A percentile compares a stretch with the other conserved stretches of the same genome.
Conservation (phyloP, 2,113 vertebrate species). For the Probosciger aterrimus region DNA sequence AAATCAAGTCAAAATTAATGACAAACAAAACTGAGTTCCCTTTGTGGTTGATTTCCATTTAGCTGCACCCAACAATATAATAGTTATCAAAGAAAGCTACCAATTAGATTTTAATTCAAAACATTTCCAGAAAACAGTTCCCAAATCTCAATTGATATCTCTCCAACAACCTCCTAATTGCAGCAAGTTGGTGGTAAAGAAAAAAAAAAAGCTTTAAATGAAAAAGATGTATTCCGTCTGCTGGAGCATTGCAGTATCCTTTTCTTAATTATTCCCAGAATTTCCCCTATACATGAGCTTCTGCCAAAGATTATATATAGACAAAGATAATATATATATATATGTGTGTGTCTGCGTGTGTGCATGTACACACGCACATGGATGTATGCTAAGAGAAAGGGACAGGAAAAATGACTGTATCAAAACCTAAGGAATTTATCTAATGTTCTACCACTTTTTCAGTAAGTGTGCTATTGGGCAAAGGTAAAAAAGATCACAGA, state of each 20-base stretch:
- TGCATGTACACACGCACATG: neutral
- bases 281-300: constrained; percentile 47
- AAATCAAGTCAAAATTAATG: constrained; percentile 65
- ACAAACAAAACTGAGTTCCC: constrained; percentile 69
- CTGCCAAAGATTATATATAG: constrained; percentile 56
- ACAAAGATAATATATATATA: neutral
- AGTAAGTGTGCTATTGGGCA: neutral
- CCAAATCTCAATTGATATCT: constrained; percentile 71
- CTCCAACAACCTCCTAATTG: constrained; percentile 71
- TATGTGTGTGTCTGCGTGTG: neutral
- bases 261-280: constrained; percentile 70
- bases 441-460: neutral
- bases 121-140: constrained; percentile 65
- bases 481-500: neutral
- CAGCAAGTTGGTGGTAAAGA: constrained; percentile 70
- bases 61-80: constrained; percentile 70
- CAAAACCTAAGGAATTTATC: neutral
- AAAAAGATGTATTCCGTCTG: constrained; percentile 69
- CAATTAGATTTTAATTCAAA: constrained; percentile 75
- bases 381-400: neutral
- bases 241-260: constrained; percentile 54
- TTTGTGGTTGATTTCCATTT: constrained; percentile 71
- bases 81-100: constrained; percentile 73
- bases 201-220: constrained; percentile 42
- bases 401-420: neutral